A percentile compares a stretch with the other conserved stretches of the same genome.
Conservation (phyloP, 2,113 vertebrate genomes). For the Trochalopteron elliotii region DNA sequence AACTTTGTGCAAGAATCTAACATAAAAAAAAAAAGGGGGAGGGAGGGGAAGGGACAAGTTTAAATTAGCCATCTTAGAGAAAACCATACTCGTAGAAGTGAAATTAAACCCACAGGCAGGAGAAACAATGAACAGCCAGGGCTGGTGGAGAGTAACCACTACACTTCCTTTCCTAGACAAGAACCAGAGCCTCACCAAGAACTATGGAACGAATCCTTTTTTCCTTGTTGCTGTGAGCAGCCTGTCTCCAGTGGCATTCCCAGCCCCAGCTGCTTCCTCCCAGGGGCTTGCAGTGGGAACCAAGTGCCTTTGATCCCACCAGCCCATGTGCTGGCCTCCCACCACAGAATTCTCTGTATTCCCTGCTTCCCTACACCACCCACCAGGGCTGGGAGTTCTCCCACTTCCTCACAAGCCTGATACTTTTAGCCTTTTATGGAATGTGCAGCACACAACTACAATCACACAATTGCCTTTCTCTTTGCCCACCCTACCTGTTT, state of each 20-base stretch:
- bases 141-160: background rate
- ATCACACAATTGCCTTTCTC: background rate
- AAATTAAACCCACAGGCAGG: background rate
- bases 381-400: background rate
- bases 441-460: background rate
- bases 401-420: background rate
- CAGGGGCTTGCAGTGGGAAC: rapidly evolving
- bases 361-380: background rate
- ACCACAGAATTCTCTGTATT: background rate
- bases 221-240: background rate
- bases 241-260: background rate
- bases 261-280: background rate
- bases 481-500: background rate
- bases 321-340: background rate
- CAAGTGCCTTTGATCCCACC: background rate
- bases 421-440: background rate
- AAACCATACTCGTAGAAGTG: background rate
- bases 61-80: background rate
- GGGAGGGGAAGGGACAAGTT: background rate
- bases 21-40: background rate
- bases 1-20: background rate
- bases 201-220: rapidly evolving
- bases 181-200: background rate
- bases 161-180: background rate
- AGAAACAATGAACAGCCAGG: background rate